Evolutionary conservation across 2,113 vertebrate species (phyloP), one percentile per base, ranked within the genome.

Genomic region (Ceyx melanurus): DNA sequence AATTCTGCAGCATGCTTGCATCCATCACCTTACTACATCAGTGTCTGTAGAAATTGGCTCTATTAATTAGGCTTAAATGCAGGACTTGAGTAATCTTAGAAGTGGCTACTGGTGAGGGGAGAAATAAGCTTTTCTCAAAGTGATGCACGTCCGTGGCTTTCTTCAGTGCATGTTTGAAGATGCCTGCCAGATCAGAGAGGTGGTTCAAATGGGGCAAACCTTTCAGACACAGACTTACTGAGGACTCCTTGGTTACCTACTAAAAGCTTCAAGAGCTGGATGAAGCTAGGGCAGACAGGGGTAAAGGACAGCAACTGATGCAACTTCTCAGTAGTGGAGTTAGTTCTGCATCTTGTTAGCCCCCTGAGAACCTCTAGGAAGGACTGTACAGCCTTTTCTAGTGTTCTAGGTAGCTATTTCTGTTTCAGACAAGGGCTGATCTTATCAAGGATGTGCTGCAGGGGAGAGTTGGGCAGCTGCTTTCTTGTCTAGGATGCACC

Each of bases 1-100:
- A 94, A 97, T 97, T 97, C 92, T 94, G 85, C 61, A 96, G 88
- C 73, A 48, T 35, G 21, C 50, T 62, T 94, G 9, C 21, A 28
- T 29, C 7, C 26, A 66, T 62, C 28, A 50, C 79, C n/a, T 92
- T 57, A 87, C 91, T 89, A 60, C 93, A 86, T 75, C 88, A 90
- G 87, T 96, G 96, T 91, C 92, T 87, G 45, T 82, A 82, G 86
- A 96, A 76, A 79, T 67, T 86, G 94, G 77, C 91, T 97, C 56
- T 94, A 46, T 96, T 97, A 97, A 96, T 96, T 96, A 97, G 82
- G 72, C 72, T 97, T 95, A 96, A 96, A 95, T 31, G 48, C 65
- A 94, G 74, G 57, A 81, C 80, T 74, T 60, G 58, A 95, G 73
- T 95, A 86, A 26, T 95, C 88, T 95, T 71, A 92, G 82, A 96